Evolutionary conservation across 2,888 invertebrate genomes (phyloP).

Genomic region (Halocaridina rubra): DNA sequence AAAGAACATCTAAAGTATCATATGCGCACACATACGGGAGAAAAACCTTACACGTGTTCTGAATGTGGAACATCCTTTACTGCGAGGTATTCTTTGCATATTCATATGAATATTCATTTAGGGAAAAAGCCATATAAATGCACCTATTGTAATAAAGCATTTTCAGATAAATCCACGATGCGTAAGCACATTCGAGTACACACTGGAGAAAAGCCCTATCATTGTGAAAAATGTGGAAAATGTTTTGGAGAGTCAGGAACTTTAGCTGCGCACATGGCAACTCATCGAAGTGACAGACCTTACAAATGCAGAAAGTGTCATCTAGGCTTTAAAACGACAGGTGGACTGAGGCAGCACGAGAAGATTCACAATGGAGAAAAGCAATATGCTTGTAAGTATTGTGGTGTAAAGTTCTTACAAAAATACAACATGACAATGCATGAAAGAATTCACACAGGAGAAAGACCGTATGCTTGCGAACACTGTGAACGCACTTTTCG

Average conservation of each 20-base stretch:
- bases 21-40: conserved; percentile 55
- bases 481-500: conserved; percentile 49
- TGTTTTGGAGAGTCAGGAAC: conserved; percentile 55
- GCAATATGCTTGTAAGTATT: conserved; percentile 48
- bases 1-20: conserved; percentile 58
- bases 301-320: conserved; percentile 40
- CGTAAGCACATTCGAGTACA: conserved; percentile 52
- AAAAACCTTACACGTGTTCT: conserved; percentile 48
- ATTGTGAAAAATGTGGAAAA: conserved; percentile 37
- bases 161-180: conserved; percentile 59
- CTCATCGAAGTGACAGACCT: conserved; percentile 47
- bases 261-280: conserved; percentile 49
- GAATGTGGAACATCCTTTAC: conserved; percentile 56
- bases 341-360: conserved; percentile 52
- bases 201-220: conserved; percentile 52
- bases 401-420: conserved; percentile 54
- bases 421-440: conserved; percentile 61
- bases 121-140: conserved; percentile 56
- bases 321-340: conserved; percentile 49
- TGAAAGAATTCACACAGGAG: conserved; percentile 54
- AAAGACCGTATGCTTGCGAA: conserved; percentile 50
- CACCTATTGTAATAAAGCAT: conserved; percentile 51
- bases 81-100: conserved; percentile 55
- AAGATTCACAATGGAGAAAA: conserved; percentile 54
- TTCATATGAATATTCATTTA: conserved; percentile 58